Conservation (phyloP, 2,113 vertebrate species). For the Dolichotis patagonum region DNA sequence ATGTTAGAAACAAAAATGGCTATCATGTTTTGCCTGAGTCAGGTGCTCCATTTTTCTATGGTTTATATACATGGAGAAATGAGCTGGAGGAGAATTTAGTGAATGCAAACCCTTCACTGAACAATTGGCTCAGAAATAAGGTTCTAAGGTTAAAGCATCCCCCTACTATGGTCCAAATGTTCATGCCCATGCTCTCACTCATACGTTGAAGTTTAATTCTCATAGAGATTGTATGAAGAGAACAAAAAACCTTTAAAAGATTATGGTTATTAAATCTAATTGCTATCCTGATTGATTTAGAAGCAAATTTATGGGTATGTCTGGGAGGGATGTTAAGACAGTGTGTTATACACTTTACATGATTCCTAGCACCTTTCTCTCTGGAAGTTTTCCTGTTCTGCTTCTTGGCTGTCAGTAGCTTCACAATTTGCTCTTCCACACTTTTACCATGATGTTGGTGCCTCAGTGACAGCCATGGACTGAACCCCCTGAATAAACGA, state of each 20-base stretch:
- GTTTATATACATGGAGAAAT: not conserved
- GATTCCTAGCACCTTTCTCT: not conserved
- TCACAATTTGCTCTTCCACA: not conserved
- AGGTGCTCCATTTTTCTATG: not conserved
- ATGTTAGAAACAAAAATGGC: not conserved
- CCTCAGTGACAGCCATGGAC: not conserved
- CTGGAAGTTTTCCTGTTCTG: not conserved
- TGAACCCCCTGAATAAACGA: not conserved
- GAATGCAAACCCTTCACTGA: not conserved
- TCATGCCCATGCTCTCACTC: not conserved
- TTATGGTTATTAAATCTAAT: not conserved
- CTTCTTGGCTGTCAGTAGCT: not conserved
- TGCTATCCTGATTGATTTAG: not conserved
- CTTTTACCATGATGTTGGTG: not conserved
- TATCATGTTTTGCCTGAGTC: not conserved
- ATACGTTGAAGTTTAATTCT: not conserved
- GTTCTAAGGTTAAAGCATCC: not conserved
- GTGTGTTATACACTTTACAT: not conserved
- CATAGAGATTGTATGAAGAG: not conserved
- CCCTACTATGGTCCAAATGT: not conserved
- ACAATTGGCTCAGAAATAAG: not conserved
- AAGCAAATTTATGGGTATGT: not conserved
- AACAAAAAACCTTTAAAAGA: accelerated
- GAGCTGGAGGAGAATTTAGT: not conserved
- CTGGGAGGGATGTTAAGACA: not conserved